These are phyloP conservation scores for Agapetus fuscipes DNA, from an alignment of 2,888 invertebrate genomes.

Conservation along the genomic window DNA sequence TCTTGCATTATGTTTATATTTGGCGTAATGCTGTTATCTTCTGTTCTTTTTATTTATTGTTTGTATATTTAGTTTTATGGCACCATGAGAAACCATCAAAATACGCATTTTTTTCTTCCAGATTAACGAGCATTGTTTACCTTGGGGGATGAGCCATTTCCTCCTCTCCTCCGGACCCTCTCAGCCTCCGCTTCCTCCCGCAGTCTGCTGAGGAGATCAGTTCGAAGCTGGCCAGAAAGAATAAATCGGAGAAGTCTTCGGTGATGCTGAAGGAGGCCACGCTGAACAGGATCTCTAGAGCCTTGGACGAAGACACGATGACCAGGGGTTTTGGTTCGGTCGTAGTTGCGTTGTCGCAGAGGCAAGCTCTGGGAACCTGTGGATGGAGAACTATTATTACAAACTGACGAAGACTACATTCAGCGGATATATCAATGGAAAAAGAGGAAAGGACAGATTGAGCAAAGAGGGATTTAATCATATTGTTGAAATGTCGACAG, in stretches of 20 bases:
- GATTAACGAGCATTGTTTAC: too few species aligned
- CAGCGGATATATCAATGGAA: too few species aligned
- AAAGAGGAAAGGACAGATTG: not conserved
- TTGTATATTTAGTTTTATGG: too few species aligned
- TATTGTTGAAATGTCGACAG: too few species aligned
- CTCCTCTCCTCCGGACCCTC: constrained; percentile 57
- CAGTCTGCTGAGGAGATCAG: constrained; percentile 55
- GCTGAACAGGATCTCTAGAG: constrained; percentile 67
- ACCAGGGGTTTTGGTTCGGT: constrained; percentile 49
- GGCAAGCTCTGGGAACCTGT: constrained; percentile 60
- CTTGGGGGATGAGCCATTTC: constrained; percentile 54
- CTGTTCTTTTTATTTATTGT: too few species aligned
- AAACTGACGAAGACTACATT: too few species aligned
- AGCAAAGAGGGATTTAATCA: too few species aligned
- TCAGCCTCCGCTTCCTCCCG: constrained; percentile 51
- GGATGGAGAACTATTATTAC: too few species aligned
- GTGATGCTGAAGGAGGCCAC: constrained; percentile 63
- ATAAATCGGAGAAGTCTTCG: constrained; percentile 74
- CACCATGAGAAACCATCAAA: too few species aligned
- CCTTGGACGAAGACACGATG: constrained; percentile 55
- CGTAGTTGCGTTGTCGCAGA: constrained; percentile 64
- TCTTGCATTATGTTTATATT: too few species aligned
- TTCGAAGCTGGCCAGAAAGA: constrained; percentile 66
- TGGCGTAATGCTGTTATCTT: too few species aligned
- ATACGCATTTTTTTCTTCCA: too few species aligned